phyloP scores from a whole-genome alignment of 1,140 invertebrate genomes.

The Cyclargus thomasi region DNA sequence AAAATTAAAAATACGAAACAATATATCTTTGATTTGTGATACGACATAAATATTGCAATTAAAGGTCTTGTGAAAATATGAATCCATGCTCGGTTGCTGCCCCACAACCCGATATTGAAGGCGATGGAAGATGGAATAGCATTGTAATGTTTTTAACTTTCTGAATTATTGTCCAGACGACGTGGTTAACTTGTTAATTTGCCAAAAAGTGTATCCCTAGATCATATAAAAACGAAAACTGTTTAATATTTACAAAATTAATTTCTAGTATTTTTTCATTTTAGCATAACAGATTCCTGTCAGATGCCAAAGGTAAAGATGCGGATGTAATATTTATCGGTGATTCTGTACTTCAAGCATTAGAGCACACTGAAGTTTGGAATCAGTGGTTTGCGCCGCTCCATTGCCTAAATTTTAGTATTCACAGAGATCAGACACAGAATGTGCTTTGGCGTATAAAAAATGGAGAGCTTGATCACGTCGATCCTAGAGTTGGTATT shows the following conservation, averaged over 20 bases:
- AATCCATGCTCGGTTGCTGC: conserved; percentile 78
- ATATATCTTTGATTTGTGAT: too few relatives aligned
- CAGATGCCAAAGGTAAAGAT: conserved; percentile 88
- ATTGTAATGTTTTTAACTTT: conserved; percentile 69
- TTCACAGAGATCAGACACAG: conserved; percentile 90
- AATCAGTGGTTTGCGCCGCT: conserved; percentile 89
- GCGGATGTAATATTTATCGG: conserved; percentile 94
- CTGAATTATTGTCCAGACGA: conserved; percentile 10
- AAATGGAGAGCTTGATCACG: conserved; percentile 91
- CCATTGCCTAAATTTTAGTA: conserved; percentile 93
- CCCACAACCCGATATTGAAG: conserved; percentile 78
- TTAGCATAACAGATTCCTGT: conserved; percentile 88
- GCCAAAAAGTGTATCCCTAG: conserved; percentile 12
- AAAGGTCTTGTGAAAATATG: conserved; percentile 44
- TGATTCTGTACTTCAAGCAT: conserved; percentile 87
- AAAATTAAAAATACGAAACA: too few relatives aligned
- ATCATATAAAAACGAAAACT: neutral
- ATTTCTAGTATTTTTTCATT: conserved; percentile 38
- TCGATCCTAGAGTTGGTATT: conserved; percentile 86
- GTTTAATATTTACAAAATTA: neutral
- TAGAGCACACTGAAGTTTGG: conserved; percentile 89
- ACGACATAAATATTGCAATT: conserved; percentile 10
- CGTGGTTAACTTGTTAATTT: conserved; percentile 12
- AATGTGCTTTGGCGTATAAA: conserved; percentile 91
- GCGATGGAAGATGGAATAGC: conserved; percentile 82